Evolutionary conservation across 2,888 invertebrate species (phyloP).

Genomic region (Leptinotarsa haldemani): DNA sequence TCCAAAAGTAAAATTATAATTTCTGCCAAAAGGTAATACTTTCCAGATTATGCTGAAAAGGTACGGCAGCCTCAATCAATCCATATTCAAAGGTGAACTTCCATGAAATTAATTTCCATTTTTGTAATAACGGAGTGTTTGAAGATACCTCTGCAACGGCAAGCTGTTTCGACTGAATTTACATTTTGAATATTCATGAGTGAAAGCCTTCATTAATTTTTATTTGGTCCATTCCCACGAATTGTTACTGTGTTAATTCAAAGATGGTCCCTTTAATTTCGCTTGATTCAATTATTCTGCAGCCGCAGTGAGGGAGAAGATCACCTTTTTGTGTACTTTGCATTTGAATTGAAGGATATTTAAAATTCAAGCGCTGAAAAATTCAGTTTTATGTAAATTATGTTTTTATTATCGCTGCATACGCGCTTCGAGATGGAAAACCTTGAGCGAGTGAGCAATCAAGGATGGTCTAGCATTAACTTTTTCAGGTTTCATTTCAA

Average conservation of each 20-base stretch:
- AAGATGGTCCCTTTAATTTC: conserved; percentile 31
- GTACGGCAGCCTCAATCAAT: background rate
- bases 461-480: too few relatives aligned
- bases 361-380: conserved; percentile 1
- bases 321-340: conserved; percentile 18
- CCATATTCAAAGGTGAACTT: background rate
- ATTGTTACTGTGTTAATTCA: conserved; percentile 40
- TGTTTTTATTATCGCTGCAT: background rate
- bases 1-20: background rate
- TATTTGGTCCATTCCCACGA: conserved; percentile 47
- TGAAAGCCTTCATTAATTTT: conserved; percentile 49
- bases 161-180: conserved; percentile 38
- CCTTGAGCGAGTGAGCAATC: background rate
- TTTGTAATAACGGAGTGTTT: background rate
- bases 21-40: background rate
- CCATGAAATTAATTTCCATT: background rate
- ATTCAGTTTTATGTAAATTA: background rate
- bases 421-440: background rate
- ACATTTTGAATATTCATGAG: conserved; percentile 52
- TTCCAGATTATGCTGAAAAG: background rate
- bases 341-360: conserved; percentile 12
- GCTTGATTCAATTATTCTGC: conserved; percentile 29
- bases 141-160: background rate
- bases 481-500: too few relatives aligned
- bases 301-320: conserved; percentile 17